These are phyloP conservation scores for Caenorhabditis tropicalis DNA, from an alignment of 1,140 invertebrate genomes.

Conservation along the genomic window DNA sequence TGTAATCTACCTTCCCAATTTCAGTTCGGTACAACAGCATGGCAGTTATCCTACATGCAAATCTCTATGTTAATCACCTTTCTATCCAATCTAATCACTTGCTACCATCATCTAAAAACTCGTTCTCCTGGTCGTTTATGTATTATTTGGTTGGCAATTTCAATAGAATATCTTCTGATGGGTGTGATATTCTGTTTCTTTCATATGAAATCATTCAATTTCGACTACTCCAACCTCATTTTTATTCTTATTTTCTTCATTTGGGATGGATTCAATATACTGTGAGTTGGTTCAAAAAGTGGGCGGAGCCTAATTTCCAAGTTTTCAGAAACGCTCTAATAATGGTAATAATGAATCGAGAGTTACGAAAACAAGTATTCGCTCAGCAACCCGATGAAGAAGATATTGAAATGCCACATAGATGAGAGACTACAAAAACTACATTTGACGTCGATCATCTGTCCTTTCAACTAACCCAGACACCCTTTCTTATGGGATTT, in stretches of 20 bases:
- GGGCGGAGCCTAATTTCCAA: no score
- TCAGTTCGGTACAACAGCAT: not conserved
- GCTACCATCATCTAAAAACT: not conserved
- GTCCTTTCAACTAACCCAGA: no score
- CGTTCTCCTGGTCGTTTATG: not conserved
- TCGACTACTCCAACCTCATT: not conserved
- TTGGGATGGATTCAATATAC: conserved; percentile 18
- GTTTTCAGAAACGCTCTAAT: not conserved
- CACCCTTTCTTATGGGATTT: no score
- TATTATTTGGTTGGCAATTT: not conserved
- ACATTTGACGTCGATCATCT: no score
- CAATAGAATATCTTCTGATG: not conserved
- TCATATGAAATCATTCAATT: not conserved
- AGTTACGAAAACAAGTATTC: not conserved
- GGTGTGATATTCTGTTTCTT: not conserved
- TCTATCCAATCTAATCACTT: not conserved
- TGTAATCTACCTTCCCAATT: no score
- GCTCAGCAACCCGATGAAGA: not conserved
- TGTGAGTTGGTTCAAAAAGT: not conserved
- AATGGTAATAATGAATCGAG: not conserved
- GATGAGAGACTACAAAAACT: no score
- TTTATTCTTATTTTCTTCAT: not conserved
- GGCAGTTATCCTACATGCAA: conserved; percentile 18
- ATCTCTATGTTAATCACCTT: not conserved
- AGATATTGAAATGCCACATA: not conserved